Evolutionary conservation across 1,140 invertebrate genomes (phyloP).

Genomic region (Pseudachorutes palmiensis): DNA sequence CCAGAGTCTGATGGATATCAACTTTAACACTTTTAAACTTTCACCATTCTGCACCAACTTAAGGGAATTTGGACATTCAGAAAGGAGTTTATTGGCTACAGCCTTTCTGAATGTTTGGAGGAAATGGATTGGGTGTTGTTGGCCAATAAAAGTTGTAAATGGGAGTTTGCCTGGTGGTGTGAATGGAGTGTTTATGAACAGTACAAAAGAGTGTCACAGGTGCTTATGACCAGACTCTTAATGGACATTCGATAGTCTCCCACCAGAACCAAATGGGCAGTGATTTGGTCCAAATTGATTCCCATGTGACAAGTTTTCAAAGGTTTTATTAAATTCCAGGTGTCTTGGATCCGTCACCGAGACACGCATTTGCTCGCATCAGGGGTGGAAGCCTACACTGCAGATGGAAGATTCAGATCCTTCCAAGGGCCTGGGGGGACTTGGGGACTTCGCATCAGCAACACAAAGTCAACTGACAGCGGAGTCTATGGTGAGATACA

Average conservation of each 20-base stretch:
- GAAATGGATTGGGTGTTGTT: too few species aligned
- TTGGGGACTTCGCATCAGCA: slow-evolving; percentile 46
- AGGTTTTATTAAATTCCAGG: slow-evolving; percentile 13
- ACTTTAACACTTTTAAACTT: too few species aligned
- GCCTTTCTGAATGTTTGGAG: too few species aligned
- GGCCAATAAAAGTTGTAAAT: too few species aligned
- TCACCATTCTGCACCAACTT: too few species aligned
- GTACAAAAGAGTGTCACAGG: not conserved
- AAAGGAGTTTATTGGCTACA: too few species aligned
- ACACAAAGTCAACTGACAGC: slow-evolving; percentile 42
- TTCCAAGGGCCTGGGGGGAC: slow-evolving; percentile 29
- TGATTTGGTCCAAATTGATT: not conserved
- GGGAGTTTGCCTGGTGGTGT: too few species aligned
- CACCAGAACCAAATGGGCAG: not conserved
- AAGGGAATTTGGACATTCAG: too few species aligned
- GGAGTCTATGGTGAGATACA: slow-evolving; percentile 34
- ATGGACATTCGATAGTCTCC: not conserved
- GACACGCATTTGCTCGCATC: slow-evolving; percentile 37
- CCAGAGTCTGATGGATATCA: too few species aligned
- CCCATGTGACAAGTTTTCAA: not conserved
- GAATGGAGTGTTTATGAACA: not conserved
- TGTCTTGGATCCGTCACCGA: slow-evolving; percentile 34
- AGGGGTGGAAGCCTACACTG: slow-evolving; percentile 32
- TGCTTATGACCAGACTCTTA: not conserved
- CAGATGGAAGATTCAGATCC: slow-evolving; percentile 34